These are phyloP conservation scores for Cryptoleucopteryx plumbea DNA, from an alignment of 2,113 vertebrate genomes.

Conservation along the genomic window DNA sequence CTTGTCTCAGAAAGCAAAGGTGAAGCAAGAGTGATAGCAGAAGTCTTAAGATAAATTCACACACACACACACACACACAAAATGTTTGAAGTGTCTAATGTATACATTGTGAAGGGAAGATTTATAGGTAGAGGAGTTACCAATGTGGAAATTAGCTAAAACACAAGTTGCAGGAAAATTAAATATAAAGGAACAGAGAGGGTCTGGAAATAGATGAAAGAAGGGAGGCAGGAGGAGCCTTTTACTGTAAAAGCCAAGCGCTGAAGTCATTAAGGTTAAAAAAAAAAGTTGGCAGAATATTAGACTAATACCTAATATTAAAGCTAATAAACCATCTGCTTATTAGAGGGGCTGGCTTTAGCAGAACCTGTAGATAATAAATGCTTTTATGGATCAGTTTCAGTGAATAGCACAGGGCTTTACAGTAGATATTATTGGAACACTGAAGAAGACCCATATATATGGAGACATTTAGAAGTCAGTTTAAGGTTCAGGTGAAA, in stretches of 20 bases:
- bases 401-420: not conserved
- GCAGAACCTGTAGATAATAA: not conserved
- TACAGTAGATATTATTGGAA: not conserved
- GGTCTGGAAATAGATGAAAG: not conserved
- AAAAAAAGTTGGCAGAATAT: not conserved
- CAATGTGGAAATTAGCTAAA: not conserved
- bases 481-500: not conserved
- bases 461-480: not conserved
- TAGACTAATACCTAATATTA: not conserved
- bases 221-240: not conserved
- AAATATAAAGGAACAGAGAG: not conserved
- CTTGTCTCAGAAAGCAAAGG: not conserved
- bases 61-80: not conserved
- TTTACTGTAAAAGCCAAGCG: not conserved
- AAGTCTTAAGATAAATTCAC: not conserved
- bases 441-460: not conserved
- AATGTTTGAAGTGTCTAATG: not conserved
- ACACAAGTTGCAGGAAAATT: not conserved
- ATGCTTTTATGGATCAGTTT: not conserved
- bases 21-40: not conserved
- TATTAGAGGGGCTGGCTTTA: not conserved
- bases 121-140: not conserved
- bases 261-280: not conserved
- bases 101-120: not conserved
- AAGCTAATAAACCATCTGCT: not conserved